phyloP scores from a whole-genome alignment of 2,797 vertebrate genomes.

The Echiichthys vipera region DNA sequence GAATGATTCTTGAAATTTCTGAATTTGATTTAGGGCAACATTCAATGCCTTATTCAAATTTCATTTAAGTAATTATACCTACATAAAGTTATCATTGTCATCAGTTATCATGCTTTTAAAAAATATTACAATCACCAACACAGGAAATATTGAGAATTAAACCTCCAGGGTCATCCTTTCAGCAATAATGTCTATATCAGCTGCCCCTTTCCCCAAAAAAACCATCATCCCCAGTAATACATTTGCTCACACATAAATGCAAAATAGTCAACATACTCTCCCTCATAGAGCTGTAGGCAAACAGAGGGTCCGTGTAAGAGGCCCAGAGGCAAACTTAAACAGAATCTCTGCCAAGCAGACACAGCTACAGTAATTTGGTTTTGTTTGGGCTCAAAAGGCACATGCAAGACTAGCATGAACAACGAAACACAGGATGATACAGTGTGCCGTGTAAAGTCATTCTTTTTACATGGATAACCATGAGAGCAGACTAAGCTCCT shows the following conservation, averaged over 20 bases:
- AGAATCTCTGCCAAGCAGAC: conserved; percentile 11
- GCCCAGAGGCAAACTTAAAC: conserved; percentile 33
- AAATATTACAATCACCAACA: neutral
- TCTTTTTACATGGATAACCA: conserved; percentile 14
- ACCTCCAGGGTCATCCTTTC: no score
- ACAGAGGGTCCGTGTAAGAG: conserved; percentile 13
- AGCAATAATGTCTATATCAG: neutral
- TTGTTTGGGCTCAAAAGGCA: conserved; percentile 15
- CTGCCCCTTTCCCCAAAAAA: neutral
- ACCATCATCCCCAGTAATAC: neutral
- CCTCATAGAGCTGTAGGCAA: conserved; percentile 14
- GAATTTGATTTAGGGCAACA: no score
- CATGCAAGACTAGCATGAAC: conserved; percentile 18
- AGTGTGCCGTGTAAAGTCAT: neutral
- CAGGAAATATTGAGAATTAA: neutral
- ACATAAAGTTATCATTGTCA: neutral
- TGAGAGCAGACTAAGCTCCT: conserved; percentile 6
- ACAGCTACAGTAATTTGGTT: conserved; percentile 22
- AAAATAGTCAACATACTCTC: neutral
- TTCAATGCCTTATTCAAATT: no score
- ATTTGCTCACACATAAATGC: neutral
- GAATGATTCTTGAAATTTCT: no score
- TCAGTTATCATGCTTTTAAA: neutral
- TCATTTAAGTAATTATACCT: no score
- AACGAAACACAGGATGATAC: neutral